A percentile compares a stretch with the other conserved stretches of the same genome.
phyloP scores from a whole-genome alignment of 2,113 vertebrate genomes.

The Stercorarius parasiticus region DNA sequence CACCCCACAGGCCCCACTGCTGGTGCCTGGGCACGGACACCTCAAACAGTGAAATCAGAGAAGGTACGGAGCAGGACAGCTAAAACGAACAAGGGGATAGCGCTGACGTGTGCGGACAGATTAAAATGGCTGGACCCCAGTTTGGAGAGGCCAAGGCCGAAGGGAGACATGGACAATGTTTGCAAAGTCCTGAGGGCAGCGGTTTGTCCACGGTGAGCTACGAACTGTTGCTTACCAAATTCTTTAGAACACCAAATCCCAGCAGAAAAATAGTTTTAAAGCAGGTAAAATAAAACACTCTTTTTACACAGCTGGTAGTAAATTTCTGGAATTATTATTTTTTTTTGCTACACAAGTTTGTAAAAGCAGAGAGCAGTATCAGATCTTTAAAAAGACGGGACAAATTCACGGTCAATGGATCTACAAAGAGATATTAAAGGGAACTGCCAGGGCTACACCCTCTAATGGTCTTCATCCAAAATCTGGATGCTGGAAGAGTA shows the following conservation, averaged over 20 bases:
- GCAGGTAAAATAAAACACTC: background rate
- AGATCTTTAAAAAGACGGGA: background rate
- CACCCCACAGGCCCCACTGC: background rate
- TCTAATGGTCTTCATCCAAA: background rate
- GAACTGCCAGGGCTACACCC: background rate
- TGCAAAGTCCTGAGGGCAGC: background rate
- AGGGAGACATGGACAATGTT: fast-evolving
- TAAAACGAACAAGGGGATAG: background rate
- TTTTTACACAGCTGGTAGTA: background rate
- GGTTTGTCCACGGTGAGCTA: background rate
- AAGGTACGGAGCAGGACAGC: background rate
- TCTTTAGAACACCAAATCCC: background rate
- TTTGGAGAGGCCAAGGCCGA: background rate
- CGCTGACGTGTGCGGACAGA: fast-evolving
- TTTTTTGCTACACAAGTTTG: background rate
- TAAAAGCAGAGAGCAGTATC: background rate
- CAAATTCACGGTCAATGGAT: background rate
- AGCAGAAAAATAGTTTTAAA: background rate
- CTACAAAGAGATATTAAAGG: background rate
- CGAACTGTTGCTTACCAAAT: background rate
- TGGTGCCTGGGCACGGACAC: background rate
- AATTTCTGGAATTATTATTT: background rate
- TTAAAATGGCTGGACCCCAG: background rate
- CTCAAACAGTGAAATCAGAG: background rate
- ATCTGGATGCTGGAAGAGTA: background rate